phyloP scores from a whole-genome alignment of 2,113 vertebrate genomes.

The Lynx canadensis region DNA sequence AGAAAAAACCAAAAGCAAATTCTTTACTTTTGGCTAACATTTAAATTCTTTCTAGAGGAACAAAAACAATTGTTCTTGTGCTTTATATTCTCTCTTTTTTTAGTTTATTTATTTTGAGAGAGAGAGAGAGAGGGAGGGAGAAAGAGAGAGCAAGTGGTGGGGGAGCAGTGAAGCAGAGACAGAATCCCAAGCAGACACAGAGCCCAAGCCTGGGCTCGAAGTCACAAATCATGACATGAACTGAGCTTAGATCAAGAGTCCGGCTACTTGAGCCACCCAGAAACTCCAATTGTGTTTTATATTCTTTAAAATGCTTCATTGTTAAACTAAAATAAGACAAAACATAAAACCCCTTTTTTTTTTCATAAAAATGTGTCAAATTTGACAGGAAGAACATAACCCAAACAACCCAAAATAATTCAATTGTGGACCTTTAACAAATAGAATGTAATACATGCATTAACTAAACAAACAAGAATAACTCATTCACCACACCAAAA shows the following conservation, averaged over 20 bases:
- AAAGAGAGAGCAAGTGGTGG: no score
- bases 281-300: neutral
- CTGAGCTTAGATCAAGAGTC: no score
- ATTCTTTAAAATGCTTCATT: conserved; percentile 31
- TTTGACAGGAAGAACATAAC: neutral
- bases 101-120: no score
- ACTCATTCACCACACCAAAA: neutral
- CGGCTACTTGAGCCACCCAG: no score
- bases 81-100: no score
- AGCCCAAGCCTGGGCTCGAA: no score
- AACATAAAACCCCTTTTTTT: neutral
- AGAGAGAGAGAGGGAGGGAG: no score
- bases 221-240: no score
- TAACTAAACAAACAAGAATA: neutral
- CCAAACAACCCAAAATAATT: neutral
- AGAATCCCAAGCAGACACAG: no score
- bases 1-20: neutral
- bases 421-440: neutral
- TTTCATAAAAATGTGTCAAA: conserved; percentile 27
- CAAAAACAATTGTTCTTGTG: neutral
- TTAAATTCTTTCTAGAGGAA: conserved; percentile 44
- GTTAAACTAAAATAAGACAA: conserved; percentile 28
- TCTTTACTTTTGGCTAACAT: neutral
- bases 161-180: no score
- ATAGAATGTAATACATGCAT: neutral